Conservation (phyloP, 1,140 invertebrate genomes). For the Drosophila pandora region DNA sequence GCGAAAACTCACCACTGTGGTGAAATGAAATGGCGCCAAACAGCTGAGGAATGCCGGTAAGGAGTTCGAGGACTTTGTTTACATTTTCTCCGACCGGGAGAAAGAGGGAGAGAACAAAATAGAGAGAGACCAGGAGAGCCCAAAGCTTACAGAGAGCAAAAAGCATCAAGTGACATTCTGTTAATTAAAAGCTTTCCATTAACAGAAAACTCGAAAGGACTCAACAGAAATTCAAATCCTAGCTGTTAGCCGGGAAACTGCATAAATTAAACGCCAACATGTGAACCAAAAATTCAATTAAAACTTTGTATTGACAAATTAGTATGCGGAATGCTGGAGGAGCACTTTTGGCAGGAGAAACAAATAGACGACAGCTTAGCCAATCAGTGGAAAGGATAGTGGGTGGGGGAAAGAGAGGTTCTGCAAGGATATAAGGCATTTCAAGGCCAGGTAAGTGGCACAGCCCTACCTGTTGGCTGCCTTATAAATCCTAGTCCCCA, state of each 20-base stretch:
- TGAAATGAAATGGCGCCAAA: slow-evolving; percentile 34
- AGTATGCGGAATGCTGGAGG: slow-evolving; percentile 33
- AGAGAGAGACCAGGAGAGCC: background rate
- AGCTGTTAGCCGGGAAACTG: slow-evolving; percentile 24
- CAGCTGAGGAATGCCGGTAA: slow-evolving; percentile 46
- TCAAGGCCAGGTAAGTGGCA: slow-evolving; percentile 10
- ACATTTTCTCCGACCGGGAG: slow-evolving; percentile 30
- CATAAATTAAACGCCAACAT: slow-evolving; percentile 43
- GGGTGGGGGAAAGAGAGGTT: background rate
- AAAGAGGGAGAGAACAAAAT: background rate
- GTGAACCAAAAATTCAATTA: slow-evolving; percentile 53
- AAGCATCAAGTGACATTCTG: slow-evolving; percentile 1
- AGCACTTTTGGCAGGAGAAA: background rate
- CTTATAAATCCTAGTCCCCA: slow-evolving; percentile 51
- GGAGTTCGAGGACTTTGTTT: slow-evolving; percentile 44
- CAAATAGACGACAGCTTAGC: background rate
- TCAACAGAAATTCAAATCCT: slow-evolving; percentile 27
- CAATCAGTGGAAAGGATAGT: slow-evolving; percentile 20
- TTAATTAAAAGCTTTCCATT: slow-evolving; percentile 33
- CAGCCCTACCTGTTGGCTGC: slow-evolving; percentile 34
- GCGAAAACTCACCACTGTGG: slow-evolving; percentile 49
- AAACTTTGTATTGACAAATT: slow-evolving; percentile 61
- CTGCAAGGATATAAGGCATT: background rate
- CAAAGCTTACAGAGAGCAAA: background rate
- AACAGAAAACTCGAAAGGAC: background rate